phyloP scores from a whole-genome alignment of 2,888 invertebrate species.

The Platycnemis pennipes region DNA sequence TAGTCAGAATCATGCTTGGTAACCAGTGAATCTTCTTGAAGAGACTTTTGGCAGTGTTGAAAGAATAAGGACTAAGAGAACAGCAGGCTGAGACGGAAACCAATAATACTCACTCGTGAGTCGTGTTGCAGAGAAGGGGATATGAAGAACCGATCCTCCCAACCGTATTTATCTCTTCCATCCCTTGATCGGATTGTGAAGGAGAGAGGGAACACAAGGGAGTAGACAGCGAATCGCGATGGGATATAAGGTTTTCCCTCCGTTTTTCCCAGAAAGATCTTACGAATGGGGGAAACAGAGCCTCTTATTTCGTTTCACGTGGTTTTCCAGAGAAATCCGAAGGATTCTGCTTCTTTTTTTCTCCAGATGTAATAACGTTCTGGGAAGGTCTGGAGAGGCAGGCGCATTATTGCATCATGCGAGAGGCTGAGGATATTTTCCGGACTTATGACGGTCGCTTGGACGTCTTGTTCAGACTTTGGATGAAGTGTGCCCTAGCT shows the following conservation, averaged over 20 bases:
- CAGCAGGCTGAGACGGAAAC: neutral
- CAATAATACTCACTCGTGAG: neutral
- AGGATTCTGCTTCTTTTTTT: neutral
- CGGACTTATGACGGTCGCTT: conserved; percentile 1
- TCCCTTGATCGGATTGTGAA: conserved; percentile 46
- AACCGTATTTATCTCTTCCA: conserved; percentile 8
- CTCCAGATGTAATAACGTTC: neutral
- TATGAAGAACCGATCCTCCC: neutral
- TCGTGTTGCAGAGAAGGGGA: neutral
- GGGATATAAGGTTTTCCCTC: conserved; percentile 24
- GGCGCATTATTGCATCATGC: conserved; percentile 4
- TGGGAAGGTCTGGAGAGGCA: neutral
- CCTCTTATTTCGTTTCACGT: conserved; percentile 24
- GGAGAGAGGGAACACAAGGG: neutral
- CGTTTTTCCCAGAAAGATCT: conserved; percentile 37
- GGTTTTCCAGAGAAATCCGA: neutral
- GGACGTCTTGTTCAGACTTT: conserved; percentile 25
- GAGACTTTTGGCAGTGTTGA: neutral
- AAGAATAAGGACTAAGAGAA: neutral
- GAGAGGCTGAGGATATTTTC: neutral
- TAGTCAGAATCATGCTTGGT: neutral
- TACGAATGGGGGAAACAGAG: neutral
- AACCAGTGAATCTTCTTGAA: neutral
- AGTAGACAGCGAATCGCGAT: neutral
- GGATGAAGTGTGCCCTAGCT: neutral